Evolutionary conservation across 2,113 vertebrate genomes (phyloP), one percentile per base, ranked within the genome.

Genomic region (Tor tambroides): DNA sequence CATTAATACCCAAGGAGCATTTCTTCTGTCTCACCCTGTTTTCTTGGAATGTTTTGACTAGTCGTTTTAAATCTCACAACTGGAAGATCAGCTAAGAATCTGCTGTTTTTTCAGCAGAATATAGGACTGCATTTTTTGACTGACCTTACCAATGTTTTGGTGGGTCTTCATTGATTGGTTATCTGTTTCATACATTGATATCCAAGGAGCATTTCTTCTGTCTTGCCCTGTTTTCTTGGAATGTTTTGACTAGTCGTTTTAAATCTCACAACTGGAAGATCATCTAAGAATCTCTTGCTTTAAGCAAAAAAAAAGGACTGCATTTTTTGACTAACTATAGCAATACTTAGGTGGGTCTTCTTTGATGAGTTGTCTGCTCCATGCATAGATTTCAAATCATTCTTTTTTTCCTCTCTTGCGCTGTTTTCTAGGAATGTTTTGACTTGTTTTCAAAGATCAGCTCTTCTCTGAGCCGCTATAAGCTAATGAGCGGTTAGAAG

Each of bases 61-160:
- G 77, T 83, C 67, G 6, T 78, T 83, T 75, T 81, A 49, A 78
- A 77, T 71, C 87, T 79, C 76, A 82, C 69, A 63, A 49, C 32
- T 74, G 26, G 6, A 35, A 35, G 30, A 69, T 32, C 65, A 69
- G 15, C 59, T 71, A 43, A 7, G 2, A 14, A 75, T 75, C 72
- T 7, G 15, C 19, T 71, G 14, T 17, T 15, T 75, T 49, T 19
- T 51, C 0, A 43, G 38, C 38, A 43, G 43, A 43, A 41, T 32
- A 74, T 23, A 23, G 32, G 15, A 41, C 28, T 54, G 49, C 49
- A 35, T 61, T 38, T 80, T 78, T 54, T 23, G 3, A 12, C 41
- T 43, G 26, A 76, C 23, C 23, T 6, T 76, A 46, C n/a, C 35
- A 75, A 23, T n/a, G 9, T 23, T n/a, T 30, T 6, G 19, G 28